Evolutionary conservation across 2,888 invertebrate genomes (phyloP).

Genomic region (Pemphredon lugubris): DNA sequence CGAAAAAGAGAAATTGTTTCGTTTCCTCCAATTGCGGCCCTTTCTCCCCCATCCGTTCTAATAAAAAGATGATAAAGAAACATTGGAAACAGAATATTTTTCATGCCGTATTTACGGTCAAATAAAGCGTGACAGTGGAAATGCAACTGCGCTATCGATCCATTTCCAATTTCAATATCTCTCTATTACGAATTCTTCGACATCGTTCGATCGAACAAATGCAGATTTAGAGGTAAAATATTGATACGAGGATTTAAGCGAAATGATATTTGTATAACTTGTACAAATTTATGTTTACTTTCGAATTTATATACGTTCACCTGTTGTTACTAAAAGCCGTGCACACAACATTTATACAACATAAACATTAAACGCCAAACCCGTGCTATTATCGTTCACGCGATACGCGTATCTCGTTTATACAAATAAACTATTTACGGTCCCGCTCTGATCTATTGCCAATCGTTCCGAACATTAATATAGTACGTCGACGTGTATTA

Average conservation of each 20-base stretch:
- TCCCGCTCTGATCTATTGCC: too few species aligned
- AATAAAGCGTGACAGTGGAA: not conserved
- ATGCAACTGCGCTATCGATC: conserved; percentile 16
- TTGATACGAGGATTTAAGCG: conserved; percentile 43
- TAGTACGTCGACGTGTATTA: too few species aligned
- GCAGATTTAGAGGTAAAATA: conserved; percentile 43
- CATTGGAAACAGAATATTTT: conserved; percentile 34
- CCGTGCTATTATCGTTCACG: conserved; percentile 40
- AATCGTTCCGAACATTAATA: too few species aligned
- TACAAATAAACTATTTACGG: too few species aligned
- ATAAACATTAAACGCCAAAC: too few species aligned
- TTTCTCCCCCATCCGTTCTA: too few species aligned
- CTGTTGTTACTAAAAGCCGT: conserved; percentile 36
- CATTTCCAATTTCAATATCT: conserved; percentile 41
- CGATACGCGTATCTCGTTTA: too few species aligned
- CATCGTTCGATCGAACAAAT: conserved; percentile 11
- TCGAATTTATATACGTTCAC: conserved; percentile 18
- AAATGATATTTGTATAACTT: conserved; percentile 45
- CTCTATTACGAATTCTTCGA: conserved; percentile 26
- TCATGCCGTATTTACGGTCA: conserved; percentile 4
- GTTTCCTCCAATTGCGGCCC: too few species aligned
- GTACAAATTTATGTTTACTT: conserved; percentile 37
- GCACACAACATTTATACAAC: conserved; percentile 44
- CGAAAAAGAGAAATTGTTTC: too few species aligned
- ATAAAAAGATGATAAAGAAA: too few species aligned